Percentiles rank a stretch among this genome's conserved stretches.
phyloP scores from a whole-genome alignment of 2,113 vertebrate genomes.

The Neopipo cinnamomea region DNA sequence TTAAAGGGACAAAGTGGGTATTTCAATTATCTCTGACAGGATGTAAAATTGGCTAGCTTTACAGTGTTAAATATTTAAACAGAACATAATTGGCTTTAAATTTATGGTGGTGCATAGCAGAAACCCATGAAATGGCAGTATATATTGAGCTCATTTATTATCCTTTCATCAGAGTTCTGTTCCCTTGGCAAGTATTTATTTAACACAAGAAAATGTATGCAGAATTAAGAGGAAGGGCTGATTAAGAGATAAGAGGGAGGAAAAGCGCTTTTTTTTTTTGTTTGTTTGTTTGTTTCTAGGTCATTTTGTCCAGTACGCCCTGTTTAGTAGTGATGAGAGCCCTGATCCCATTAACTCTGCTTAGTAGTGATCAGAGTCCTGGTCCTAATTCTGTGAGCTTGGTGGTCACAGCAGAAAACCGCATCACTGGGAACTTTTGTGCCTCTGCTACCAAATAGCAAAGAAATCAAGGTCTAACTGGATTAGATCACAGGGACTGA shows the following conservation, averaged over 20 bases:
- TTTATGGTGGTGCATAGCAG: constrained; percentile 21
- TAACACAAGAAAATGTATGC: background rate
- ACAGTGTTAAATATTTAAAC: constrained; percentile 58
- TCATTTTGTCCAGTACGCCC: background rate
- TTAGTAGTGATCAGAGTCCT: background rate
- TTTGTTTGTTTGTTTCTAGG: too few species aligned
- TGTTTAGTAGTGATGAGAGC: background rate
- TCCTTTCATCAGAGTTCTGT: constrained; percentile 25
- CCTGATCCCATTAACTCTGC: background rate
- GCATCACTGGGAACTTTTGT: background rate
- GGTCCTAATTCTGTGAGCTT: background rate
- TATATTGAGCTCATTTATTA: constrained; percentile 34
- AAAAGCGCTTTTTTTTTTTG: fast-evolving
- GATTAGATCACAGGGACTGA: background rate
- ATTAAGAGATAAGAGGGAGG: background rate
- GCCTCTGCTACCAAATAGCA: background rate
- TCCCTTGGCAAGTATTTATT: constrained; percentile 35
- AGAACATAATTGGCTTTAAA: constrained; percentile 53
- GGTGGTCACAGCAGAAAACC: background rate
- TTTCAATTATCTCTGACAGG: constrained; percentile 49
- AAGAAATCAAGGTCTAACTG: background rate
- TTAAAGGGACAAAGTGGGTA: constrained; percentile 11
- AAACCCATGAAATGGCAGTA: background rate
- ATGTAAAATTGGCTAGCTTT: constrained; percentile 47
- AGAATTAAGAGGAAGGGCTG: background rate